These are phyloP conservation scores for Candoia aspera DNA, from an alignment of 2,113 vertebrate genomes.

Conservation along the genomic window DNA sequence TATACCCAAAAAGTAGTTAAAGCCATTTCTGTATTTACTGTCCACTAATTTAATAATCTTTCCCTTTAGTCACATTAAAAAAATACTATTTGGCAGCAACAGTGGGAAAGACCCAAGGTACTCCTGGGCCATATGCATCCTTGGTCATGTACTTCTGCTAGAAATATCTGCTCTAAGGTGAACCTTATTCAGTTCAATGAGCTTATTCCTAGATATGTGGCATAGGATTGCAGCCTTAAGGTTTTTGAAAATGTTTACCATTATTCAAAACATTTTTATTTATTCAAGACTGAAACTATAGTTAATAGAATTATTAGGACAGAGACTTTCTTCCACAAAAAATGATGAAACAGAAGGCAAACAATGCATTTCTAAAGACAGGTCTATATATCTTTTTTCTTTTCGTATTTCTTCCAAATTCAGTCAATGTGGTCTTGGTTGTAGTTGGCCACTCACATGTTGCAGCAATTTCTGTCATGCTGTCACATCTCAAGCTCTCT, in stretches of 20 bases:
- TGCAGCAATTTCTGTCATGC: neutral
- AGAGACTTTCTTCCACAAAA: neutral
- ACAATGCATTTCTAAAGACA: neutral
- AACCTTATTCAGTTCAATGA: neutral
- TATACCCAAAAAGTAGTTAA: neutral
- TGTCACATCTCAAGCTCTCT: neutral
- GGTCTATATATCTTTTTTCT: neutral
- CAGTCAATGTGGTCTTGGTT: neutral
- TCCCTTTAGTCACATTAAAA: neutral
- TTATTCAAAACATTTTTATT: neutral
- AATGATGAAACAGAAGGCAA: neutral
- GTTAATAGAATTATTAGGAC: neutral
- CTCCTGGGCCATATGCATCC: neutral
- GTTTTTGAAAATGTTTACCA: neutral
- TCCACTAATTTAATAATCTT: neutral
- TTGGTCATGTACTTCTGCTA: neutral
- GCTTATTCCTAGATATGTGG: neutral
- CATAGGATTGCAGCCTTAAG: neutral
- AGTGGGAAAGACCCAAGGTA: neutral
- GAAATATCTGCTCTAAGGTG: neutral
- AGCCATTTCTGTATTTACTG: neutral
- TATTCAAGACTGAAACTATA: neutral
- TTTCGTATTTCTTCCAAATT: neutral
- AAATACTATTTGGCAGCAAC: neutral
- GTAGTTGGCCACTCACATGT: neutral